Evolutionary conservation across 2,888 invertebrate species (phyloP), one percentile per base, ranked within the genome.

Genomic region (Druceiella hillmani): DNA sequence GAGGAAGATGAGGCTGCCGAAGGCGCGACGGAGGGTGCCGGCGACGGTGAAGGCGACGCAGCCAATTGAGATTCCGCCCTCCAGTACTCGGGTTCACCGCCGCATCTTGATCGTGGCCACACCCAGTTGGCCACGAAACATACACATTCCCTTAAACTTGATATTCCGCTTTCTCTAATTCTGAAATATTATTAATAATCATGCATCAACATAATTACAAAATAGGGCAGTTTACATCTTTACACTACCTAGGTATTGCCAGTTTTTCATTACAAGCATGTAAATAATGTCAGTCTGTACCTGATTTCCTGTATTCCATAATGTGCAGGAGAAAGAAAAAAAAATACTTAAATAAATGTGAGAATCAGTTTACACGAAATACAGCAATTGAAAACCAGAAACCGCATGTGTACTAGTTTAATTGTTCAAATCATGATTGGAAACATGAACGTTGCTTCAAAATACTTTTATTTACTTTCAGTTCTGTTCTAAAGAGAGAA

Each of bases 111-210:
- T 57, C 78, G 74, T 56, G 83, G 83, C 83, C 83, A 83, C 58
- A 83, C 77, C 83, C 83, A 83, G 65, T 83, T 84, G 52, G 62
- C 66, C 49, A 69, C 67, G 55, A 72, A 70, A 49, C 68, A 66
- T 56, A 72, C 52, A 57, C 72, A 72, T 54, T 83, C 77, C 67
- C 78, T 84, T 80, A 89, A 71, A 88, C 88, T 84, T 86, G 89
- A 86, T 89, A 89, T 82, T 89, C 89, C 78, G 87, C 87, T 80
- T 84, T 87, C 82, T 82, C 87, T 84, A 86, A 83, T 81, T 88
- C 88, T 89, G 75, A 48, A 55, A 58, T n/a, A n/a, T n/a, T 46
- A 51, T n/a, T n/a, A n/a, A n/a, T n/a, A n/a, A n/a, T n/a, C n/a
- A n/a, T n/a, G n/a, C n/a, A n/a, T n/a, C n/a, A n/a, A 47, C 49